Percentiles rank a stretch among this genome's conserved stretches.
These are phyloP conservation scores for Chelonus formosanus DNA, from an alignment of 2,888 invertebrate genomes.

Conservation along the genomic window DNA sequence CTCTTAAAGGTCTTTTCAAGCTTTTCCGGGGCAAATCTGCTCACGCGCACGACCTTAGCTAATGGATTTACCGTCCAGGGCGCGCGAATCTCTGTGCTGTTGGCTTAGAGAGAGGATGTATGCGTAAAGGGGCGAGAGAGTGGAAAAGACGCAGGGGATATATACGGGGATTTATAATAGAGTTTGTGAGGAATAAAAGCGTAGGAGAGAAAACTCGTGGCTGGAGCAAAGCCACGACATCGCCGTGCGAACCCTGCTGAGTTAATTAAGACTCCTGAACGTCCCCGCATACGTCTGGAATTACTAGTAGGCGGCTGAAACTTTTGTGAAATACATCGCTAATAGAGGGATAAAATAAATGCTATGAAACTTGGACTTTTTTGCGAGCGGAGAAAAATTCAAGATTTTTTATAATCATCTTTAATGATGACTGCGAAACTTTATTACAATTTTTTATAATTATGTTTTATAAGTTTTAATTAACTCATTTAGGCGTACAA, in stretches of 20 bases:
- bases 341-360: neutral
- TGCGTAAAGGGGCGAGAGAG: slow-evolving; percentile 29
- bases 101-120: neutral
- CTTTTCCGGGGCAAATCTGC: slow-evolving; percentile 1
- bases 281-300: slow-evolving; percentile 12
- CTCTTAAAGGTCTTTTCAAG: slow-evolving; percentile 12
- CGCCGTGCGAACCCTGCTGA: neutral
- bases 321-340: slow-evolving; percentile 9
- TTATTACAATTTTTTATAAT: too few species aligned
- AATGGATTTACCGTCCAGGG: slow-evolving; percentile 31
- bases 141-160: slow-evolving; percentile 36
- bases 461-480: too few species aligned
- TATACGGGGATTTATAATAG: slow-evolving; percentile 44
- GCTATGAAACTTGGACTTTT: too few species aligned
- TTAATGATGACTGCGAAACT: too few species aligned
- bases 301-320: slow-evolving; percentile 14
- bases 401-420: too few species aligned
- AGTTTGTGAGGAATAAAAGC: slow-evolving; percentile 34
- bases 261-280: slow-evolving; percentile 31
- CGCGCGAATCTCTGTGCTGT: slow-evolving; percentile 21
- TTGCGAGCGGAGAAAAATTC: too few species aligned
- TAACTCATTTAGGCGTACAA: too few species aligned
- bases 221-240: slow-evolving; percentile 23
- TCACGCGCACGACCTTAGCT: slow-evolving; percentile 20
- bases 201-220: slow-evolving; percentile 1